phyloP scores from a whole-genome alignment of 1,140 invertebrate species.

The Cardiocondyla obscurior region DNA sequence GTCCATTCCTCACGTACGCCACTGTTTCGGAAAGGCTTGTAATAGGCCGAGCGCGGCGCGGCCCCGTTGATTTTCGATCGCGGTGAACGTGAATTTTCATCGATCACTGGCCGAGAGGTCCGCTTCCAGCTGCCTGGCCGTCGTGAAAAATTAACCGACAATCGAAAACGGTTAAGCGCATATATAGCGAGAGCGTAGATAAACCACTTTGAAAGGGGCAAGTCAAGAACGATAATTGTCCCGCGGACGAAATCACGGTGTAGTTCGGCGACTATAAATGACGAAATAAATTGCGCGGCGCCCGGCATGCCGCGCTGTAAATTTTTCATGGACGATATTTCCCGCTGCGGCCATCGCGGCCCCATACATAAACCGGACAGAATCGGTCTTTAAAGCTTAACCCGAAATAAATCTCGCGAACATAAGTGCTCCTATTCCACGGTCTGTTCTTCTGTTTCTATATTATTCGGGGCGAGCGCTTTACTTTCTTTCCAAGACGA shows the following conservation, averaged over 20 bases:
- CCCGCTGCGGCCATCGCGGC: slow-evolving; percentile 38
- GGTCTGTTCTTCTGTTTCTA: slow-evolving; percentile 35
- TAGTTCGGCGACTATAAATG: slow-evolving; percentile 32
- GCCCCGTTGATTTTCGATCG: slow-evolving; percentile 19
- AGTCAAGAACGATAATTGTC: slow-evolving; percentile 21
- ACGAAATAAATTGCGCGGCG: slow-evolving; percentile 28
- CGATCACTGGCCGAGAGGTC: background rate
- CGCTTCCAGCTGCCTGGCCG: slow-evolving; percentile 6
- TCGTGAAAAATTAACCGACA: slow-evolving; percentile 38
- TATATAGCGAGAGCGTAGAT: background rate
- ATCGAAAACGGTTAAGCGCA: background rate
- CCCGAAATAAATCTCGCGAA: slow-evolving; percentile 44
- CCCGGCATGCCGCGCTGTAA: slow-evolving; percentile 18
- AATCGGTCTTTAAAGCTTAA: slow-evolving; percentile 54
- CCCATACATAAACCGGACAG: slow-evolving; percentile 49
- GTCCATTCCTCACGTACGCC: slow-evolving; percentile 61
- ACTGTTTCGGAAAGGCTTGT: slow-evolving; percentile 66
- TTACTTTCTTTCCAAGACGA: background rate
- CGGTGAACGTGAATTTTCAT: slow-evolving; percentile 41
- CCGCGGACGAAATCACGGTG: background rate
- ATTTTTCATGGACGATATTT: slow-evolving; percentile 55
- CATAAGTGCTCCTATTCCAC: slow-evolving; percentile 25
- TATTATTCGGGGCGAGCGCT: background rate
- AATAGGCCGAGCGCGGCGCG: slow-evolving; percentile 38
- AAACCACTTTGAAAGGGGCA: background rate